These are phyloP conservation scores for Thaumatotibia leucotreta DNA, from an alignment of 1,140 invertebrate genomes.

Conservation along the genomic window DNA sequence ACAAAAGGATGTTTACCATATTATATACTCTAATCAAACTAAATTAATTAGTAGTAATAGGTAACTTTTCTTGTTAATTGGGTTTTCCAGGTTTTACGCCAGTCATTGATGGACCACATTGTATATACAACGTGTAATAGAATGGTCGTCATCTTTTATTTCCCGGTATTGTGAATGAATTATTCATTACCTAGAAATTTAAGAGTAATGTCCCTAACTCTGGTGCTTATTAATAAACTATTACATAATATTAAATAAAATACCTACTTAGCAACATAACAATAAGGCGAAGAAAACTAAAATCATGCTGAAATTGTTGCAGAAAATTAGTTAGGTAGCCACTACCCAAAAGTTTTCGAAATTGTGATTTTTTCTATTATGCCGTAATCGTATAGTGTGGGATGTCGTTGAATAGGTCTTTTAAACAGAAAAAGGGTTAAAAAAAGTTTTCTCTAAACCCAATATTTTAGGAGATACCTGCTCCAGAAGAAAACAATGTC, in stretches of 20 bases:
- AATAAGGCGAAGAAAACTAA: too few species aligned
- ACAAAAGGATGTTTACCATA: neutral
- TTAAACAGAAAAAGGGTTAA: too few species aligned
- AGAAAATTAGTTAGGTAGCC: too few species aligned
- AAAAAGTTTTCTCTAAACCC: too few species aligned
- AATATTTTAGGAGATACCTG: too few species aligned
- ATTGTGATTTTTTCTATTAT: too few species aligned
- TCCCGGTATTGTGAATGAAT: neutral
- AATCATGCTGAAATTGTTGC: too few species aligned
- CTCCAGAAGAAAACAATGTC: too few species aligned
- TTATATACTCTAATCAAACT: neutral
- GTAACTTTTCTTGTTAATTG: neutral
- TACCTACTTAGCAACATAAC: too few species aligned
- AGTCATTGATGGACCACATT: neutral
- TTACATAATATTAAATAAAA: neutral
- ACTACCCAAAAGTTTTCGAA: too few species aligned
- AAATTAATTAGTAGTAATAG: neutral
- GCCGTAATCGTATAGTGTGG: too few species aligned
- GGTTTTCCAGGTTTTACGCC: neutral
- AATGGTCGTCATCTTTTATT: neutral
- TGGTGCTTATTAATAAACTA: neutral
- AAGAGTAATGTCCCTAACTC: neutral
- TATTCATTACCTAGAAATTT: neutral
- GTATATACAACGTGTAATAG: neutral
- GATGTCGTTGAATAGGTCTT: too few species aligned